Conservation (phyloP, 35 echinoderm and acorn worm genomes). For the Apostichopus californicus region DNA sequence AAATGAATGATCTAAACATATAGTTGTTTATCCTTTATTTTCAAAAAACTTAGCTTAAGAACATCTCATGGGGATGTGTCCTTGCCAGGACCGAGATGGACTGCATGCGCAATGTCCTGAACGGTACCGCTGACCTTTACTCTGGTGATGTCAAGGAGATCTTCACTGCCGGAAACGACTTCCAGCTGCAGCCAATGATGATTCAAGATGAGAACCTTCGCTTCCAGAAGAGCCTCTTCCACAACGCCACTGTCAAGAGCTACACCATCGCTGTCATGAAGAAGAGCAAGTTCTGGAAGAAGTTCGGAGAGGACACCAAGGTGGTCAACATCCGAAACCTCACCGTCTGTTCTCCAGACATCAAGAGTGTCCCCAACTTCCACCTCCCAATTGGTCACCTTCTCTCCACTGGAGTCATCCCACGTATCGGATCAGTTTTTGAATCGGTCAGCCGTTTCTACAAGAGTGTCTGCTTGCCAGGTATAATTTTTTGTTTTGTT, state of each 20-base stretch:
- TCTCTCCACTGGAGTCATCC: slow-evolving; percentile 85
- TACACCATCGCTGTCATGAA: slow-evolving; percentile 32
- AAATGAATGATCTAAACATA: too few relatives aligned
- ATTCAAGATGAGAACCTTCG: slow-evolving; percentile 33
- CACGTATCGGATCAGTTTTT: slow-evolving; percentile 95
- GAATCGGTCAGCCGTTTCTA: slow-evolving; percentile 94
- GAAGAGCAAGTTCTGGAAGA: slow-evolving; percentile 33
- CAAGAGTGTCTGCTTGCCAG: slow-evolving; percentile 74
- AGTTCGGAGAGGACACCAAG: slow-evolving; percentile 46
- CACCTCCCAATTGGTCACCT: slow-evolving; percentile 87
- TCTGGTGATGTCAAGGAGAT: slow-evolving; percentile 71
- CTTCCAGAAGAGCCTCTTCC: too few relatives aligned
- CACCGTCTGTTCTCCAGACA: slow-evolving; percentile 32
- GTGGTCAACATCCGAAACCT: slow-evolving; percentile 53
- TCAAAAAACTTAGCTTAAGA: slow-evolving; percentile 60
- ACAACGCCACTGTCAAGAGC: slow-evolving; percentile 55
- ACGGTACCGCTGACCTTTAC: slow-evolving; percentile 86
- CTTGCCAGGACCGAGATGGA: slow-evolving; percentile 76
- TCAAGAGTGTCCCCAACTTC: slow-evolving; percentile 67
- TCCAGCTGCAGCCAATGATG: slow-evolving; percentile 87
- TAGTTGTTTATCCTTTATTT: too few relatives aligned
- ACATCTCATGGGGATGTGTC: slow-evolving; percentile 89
- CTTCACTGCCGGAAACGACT: slow-evolving; percentile 93
- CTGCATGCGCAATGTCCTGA: slow-evolving; percentile 87
- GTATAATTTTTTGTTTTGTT: slow-evolving; percentile 35